Evolutionary conservation across 2,113 vertebrate species (phyloP).

Genomic region (Mus pahari): DNA sequence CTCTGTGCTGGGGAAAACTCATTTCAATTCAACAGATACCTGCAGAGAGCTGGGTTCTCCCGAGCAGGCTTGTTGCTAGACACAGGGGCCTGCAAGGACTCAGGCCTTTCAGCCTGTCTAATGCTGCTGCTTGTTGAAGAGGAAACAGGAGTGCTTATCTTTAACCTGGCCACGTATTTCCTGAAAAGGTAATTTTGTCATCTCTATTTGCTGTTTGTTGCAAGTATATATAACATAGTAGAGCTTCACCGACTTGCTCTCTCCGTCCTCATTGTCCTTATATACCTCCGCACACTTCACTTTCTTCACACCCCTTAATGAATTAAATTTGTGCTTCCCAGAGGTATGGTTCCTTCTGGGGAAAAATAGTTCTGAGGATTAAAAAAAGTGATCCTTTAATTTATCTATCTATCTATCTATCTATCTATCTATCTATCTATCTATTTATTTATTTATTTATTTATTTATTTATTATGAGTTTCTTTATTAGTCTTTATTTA

Average conservation of each 20-base stretch:
- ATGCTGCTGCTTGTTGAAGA: background rate
- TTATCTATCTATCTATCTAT: too few relatives aligned
- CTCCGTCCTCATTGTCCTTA: background rate
- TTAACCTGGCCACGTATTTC: background rate
- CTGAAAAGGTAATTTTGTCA: conserved; percentile 21
- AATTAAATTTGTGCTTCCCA: conserved; percentile 26
- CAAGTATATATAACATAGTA: background rate
- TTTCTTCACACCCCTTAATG: background rate
- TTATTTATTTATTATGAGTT: background rate
- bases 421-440: too few relatives aligned
- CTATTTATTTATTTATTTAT: background rate
- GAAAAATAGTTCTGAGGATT: conserved; percentile 4
- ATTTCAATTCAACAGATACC: conserved; percentile 55
- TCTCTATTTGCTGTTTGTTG: background rate
- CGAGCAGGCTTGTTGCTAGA: background rate
- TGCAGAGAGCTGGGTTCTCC: background rate
- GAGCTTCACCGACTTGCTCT: background rate
- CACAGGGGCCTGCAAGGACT: background rate
- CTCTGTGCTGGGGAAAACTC: conserved; percentile 20
- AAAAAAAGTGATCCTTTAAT: background rate
- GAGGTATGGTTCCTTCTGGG: conserved; percentile 16
- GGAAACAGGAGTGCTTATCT: background rate
- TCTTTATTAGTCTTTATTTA: too few relatives aligned
- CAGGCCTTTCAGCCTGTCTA: background rate
- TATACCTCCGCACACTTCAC: fast-evolving